Base-by-base conservation (phyloP, 2,888 invertebrate species). In the Merodon equestris region DNA sequence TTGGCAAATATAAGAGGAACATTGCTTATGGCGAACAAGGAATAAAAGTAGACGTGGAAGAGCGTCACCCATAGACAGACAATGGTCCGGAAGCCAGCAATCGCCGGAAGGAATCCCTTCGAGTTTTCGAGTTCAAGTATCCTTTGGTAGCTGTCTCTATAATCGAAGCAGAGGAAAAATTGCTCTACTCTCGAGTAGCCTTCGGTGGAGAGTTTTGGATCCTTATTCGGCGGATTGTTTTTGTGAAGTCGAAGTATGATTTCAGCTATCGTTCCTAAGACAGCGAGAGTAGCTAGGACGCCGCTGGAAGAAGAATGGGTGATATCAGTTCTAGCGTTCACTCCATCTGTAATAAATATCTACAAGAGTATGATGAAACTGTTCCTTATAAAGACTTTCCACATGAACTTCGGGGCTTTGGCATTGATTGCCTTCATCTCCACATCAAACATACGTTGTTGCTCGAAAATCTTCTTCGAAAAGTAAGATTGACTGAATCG, bases 41-140 rank as follows among this genome's bases (percentile, higher is more conserved):
- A 86, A 63, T 86, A 86, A 70, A 86, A 86, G 74, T 84, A 86
- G 47, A 86, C 85, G 64, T 86, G 86, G 42, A 86, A 85, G 0
- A 85, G 77, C 17, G 85, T 85, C 12, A 86, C 84, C 86, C 86
- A 86, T 15, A 86, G 13, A 47, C 86, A 86, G 14, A 86, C 81
- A 9, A 86, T 82, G 9, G 84, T 84, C 4, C 86, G 83, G 27
- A 86, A 19, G 7, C 86, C 86, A 1, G 85, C 84, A 81, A 86
- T 85, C 3, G 68, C 83, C 10, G 83, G 81, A 1, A 86, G 50
- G 47, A 84, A 85, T 10, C 81, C 83, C n/a, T 81, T 76, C 1
- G 83, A 72, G 7, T 81, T 75, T 9, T 84, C 84, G n/a, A 82
- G 56, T 36, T 81, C 75, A 1, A 84, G 38, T 40, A 83, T 75